Conservation (phyloP, 2,113 vertebrate species). For the Choloepus hoffmanni region DNA sequence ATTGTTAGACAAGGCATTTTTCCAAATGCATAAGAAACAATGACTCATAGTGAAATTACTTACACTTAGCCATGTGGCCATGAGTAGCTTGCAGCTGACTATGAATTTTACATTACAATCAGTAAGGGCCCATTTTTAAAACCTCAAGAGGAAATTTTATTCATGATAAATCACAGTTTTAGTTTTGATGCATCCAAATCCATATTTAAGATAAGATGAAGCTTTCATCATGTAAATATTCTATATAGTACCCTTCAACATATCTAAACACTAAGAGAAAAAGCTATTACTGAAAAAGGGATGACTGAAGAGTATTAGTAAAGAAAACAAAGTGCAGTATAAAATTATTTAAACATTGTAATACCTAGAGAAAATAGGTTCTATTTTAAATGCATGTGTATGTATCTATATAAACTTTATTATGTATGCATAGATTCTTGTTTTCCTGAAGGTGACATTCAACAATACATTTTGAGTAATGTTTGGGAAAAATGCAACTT, state of each 20-base stretch:
- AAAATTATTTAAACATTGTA: not conserved
- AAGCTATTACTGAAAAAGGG: not conserved
- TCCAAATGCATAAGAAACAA: not conserved
- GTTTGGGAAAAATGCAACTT: not conserved
- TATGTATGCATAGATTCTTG: not conserved
- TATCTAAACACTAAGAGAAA: not conserved
- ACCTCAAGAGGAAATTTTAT: not conserved
- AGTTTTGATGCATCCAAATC: not conserved
- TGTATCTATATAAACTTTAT: not conserved
- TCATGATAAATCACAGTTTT: not conserved
- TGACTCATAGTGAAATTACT: not conserved
- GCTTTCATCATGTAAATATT: not conserved
- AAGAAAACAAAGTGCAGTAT: conserved; percentile 5
- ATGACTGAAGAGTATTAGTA: not conserved
- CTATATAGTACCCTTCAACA: not conserved
- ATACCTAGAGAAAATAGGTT: not conserved
- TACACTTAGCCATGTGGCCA: not conserved
- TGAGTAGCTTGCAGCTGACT: conserved; percentile 31
- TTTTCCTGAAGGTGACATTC: not conserved
- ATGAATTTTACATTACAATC: conserved; percentile 3
- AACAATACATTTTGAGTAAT: conserved; percentile 8
- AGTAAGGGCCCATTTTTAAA: conserved; percentile 44
- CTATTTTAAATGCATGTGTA: not conserved
- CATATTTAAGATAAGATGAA: not conserved
- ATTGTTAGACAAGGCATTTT: not conserved